Evolutionary conservation across 2,797 vertebrate genomes (phyloP), one percentile per base, ranked within the genome.

Genomic region (Austrolebias charrua): DNA sequence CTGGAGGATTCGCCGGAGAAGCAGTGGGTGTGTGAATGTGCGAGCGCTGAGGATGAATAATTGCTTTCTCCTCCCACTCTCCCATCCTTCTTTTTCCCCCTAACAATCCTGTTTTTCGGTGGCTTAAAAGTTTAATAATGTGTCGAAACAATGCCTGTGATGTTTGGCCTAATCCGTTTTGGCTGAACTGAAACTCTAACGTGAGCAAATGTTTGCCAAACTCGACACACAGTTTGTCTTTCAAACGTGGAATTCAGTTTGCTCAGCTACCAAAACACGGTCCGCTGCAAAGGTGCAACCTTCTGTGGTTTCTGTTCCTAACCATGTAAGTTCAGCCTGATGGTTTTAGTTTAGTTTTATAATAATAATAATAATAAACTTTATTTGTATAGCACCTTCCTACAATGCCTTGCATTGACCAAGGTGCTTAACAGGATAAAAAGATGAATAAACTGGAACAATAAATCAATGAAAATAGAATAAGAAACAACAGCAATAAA

Each of bases 81-180:
- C 61, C 29, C 58, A 29, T 45, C 55, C 70, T 70, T 82, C 82
- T 68, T 71, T 82, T 35, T 1, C 10, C 10, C 78, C 63, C 80
- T 73, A 57, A 58, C 85, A 91, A 92, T 91, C 88, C 89, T 85
- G 86, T 90, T 90, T 90, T 89, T 85, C 82, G 86, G 86, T 88
- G 79, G 87, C 88, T 92, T 90, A 89, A 86, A 90, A 90, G 84
- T 92, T 91, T 88, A 91, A 92, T 90, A 91, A 90, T 77, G 86
- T 87, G 88, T 77, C 87, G 86, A 87, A 87, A 92, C 88, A 88
- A 83, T 86, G 89, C 73, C 82, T 86, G 55, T 80, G 88, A 91
- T 87, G 88, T 82, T 86, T 19, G 68, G 78, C 72, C 74, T 87
- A 89, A 91, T 90, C 89, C 75, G 11, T 76, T 81, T 83, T 78